These are phyloP conservation scores for Drosophila setifemur DNA, from an alignment of 1,140 invertebrate species.

Conservation along the genomic window DNA sequence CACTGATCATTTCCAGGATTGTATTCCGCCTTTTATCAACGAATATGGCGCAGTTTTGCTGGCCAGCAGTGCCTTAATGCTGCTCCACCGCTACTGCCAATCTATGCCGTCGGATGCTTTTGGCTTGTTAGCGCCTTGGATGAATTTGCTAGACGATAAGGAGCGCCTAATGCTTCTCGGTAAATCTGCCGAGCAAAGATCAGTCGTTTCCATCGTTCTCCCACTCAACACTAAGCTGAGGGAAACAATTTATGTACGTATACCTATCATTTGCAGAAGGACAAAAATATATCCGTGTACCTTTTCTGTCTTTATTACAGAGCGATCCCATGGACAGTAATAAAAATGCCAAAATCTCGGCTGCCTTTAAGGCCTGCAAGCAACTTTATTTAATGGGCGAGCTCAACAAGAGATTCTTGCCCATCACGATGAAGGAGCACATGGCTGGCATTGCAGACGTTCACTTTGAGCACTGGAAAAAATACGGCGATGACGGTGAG, in stretches of 20 bases:
- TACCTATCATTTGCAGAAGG: background rate
- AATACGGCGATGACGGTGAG: slow-evolving; percentile 83
- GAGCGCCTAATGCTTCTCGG: background rate
- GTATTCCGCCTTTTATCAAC: slow-evolving; percentile 43
- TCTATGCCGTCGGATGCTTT: slow-evolving; percentile 92
- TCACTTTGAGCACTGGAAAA: slow-evolving; percentile 83
- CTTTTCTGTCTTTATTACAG: slow-evolving; percentile 79
- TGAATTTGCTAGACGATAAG: background rate
- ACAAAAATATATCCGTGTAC: background rate
- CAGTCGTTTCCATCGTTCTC: slow-evolving; percentile 82
- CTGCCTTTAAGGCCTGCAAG: slow-evolving; percentile 90
- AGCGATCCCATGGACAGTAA: slow-evolving; percentile 85
- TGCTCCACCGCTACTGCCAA: slow-evolving; percentile 92
- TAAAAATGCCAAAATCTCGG: slow-evolving; percentile 90
- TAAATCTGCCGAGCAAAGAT: slow-evolving; percentile 27
- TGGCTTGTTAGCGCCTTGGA: slow-evolving; percentile 82
- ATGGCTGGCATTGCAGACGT: slow-evolving; percentile 57
- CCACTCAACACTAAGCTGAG: slow-evolving; percentile 88
- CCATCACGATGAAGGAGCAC: slow-evolving; percentile 85
- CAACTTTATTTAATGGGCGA: slow-evolving; percentile 89
- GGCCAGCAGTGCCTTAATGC: slow-evolving; percentile 44
- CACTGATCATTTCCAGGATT: slow-evolving; percentile 82
- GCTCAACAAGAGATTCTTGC: slow-evolving; percentile 90
- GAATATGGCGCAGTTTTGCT: slow-evolving; percentile 50
- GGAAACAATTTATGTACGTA: slow-evolving; percentile 46